These are phyloP conservation scores for Euproctis similis DNA, from an alignment of 2,888 invertebrate species.

Conservation along the genomic window DNA sequence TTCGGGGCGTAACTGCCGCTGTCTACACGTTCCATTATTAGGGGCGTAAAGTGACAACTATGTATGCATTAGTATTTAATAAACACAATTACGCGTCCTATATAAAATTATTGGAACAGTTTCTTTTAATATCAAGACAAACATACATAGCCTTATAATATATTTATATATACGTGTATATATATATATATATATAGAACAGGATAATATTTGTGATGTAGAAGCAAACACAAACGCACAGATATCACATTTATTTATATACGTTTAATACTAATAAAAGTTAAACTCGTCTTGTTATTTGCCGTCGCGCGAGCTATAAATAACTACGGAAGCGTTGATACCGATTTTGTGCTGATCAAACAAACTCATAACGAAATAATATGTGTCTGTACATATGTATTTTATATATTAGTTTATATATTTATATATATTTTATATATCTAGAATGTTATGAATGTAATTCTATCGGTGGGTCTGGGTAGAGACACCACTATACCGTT, in stretches of 20 bases:
- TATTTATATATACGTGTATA: no score
- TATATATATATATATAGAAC: not conserved
- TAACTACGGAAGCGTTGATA: conserved; percentile 50
- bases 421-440: conserved; percentile 3
- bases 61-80: no score
- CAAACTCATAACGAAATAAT: conserved; percentile 34
- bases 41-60: no score
- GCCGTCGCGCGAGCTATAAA: conserved; percentile 38
- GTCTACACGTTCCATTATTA: no score
- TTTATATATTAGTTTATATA: conserved; percentile 8
- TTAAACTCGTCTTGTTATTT: conserved; percentile 33
- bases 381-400: conserved; percentile 22
- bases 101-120: no score
- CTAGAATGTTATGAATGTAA: conserved; percentile 8
- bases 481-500: conserved; percentile 14
- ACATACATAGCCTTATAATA: no score
- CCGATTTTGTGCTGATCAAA: conserved; percentile 45
- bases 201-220: conserved; percentile 7
- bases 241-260: conserved; percentile 22
- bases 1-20: no score
- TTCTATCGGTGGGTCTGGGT: conserved; percentile 7
- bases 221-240: conserved; percentile 10
- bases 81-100: no score
- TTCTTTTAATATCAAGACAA: no score
- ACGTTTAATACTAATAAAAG: conserved; percentile 26